Evolutionary conservation across 2,797 vertebrate species (phyloP).

Genomic region (Odontamblyopus lacepedii): DNA sequence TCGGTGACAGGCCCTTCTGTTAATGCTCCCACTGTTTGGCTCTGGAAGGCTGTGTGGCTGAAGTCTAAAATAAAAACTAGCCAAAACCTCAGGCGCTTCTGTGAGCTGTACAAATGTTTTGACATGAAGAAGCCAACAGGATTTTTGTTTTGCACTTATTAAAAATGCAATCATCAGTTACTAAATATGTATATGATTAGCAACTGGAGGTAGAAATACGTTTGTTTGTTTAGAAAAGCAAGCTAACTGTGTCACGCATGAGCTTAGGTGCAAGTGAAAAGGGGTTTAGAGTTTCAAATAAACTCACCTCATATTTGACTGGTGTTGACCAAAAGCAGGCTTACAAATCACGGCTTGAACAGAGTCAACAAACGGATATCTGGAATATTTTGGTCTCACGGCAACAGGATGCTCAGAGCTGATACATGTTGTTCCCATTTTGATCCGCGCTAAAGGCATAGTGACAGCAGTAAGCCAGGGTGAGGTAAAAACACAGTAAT

Average conservation of each 20-base stretch:
- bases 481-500: conserved; percentile 41
- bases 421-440: conserved; percentile 26
- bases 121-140: conserved; percentile 49
- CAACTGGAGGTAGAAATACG: conserved; percentile 59
- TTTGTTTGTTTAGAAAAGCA: conserved; percentile 68
- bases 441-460: conserved; percentile 21
- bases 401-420: conserved; percentile 32
- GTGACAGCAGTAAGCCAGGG: conserved; percentile 24
- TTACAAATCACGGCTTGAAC: conserved; percentile 65
- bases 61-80: conserved; percentile 67
- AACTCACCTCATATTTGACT: conserved; percentile 75
- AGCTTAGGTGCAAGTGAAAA: conserved; percentile 55
- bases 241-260: conserved; percentile 45
- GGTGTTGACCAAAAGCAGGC: conserved; percentile 64
- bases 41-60: conserved; percentile 45
- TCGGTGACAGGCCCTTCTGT: conserved; percentile 32
- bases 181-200: conserved; percentile 61
- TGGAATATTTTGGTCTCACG: conserved; percentile 56
- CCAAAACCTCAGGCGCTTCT: conserved; percentile 50
- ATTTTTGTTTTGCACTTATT: conserved; percentile 58
- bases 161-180: conserved; percentile 59
- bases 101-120: conserved; percentile 75
- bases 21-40: conserved; percentile 69
- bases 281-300: conserved; percentile 71
- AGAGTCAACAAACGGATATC: conserved; percentile 69